phyloP scores from a whole-genome alignment of 2,888 invertebrate species.

The Xylocampa areola region DNA sequence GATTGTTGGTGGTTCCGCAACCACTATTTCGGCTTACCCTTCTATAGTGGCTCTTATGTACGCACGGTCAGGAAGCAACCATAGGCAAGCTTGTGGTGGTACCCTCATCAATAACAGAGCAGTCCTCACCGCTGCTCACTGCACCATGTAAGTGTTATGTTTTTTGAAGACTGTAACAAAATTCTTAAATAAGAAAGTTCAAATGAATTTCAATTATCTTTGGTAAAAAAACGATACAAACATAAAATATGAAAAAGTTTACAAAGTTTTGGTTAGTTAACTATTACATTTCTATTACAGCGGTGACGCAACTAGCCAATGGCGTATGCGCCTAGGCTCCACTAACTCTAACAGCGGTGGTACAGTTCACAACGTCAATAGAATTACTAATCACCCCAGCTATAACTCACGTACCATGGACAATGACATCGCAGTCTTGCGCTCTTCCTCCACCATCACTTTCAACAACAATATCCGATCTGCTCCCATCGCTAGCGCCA shows the following conservation, averaged over 20 bases:
- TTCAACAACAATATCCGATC: conserved; percentile 51
- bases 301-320: conserved; percentile 47
- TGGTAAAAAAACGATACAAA: no score
- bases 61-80: conserved; percentile 49
- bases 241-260: no score
- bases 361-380: conserved; percentile 40
- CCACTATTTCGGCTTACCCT: conserved; percentile 65
- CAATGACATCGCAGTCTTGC: conserved; percentile 65
- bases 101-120: conserved; percentile 65
- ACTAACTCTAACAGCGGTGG: conserved; percentile 65
- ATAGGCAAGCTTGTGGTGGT: conserved; percentile 66
- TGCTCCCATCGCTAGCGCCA: conserved; percentile 66
- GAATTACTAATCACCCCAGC: conserved; percentile 54
- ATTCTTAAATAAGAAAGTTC: no score
- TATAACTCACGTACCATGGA: conserved; percentile 52
- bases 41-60: conserved; percentile 59
- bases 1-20: conserved; percentile 66
- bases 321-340: conserved; percentile 65
- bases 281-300: conserved; percentile 39
- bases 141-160: conserved; percentile 28
- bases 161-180: no score
- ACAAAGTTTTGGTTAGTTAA: no score
- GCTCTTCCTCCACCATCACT: conserved; percentile 42
- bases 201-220: no score
- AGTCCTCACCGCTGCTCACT: conserved; percentile 63